Base-by-base conservation (phyloP, 1,140 invertebrate species). In the Samia ricini region DNA sequence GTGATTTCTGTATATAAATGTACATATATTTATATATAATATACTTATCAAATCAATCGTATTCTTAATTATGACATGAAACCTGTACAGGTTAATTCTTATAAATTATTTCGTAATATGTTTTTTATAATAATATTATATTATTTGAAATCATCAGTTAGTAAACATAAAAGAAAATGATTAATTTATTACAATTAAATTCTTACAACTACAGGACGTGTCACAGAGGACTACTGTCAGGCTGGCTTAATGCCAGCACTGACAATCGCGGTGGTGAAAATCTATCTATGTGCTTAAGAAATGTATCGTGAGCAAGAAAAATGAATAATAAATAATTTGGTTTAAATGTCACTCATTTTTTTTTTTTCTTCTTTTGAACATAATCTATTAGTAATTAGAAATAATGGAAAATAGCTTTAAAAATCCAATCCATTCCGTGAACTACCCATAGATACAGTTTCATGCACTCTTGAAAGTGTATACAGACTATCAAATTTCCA, bases 241-340 rank as follows among this genome's bases (percentile, higher is more conserved):
- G 18, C 61, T 74, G 71, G 71, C 71, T 23, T 4, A 5, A 4
- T 15, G 71, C 71, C 71, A 74, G 56, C 50, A 21, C 54, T 63
- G 71, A 70, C 69, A 67, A 62, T 66, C 64, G 71, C 68, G 63
- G 60, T 66, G 65, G 68, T 73, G 71, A 73, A 73, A 73, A 71
- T 68, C 67, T 73, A 66, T 73, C 22, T 70, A 68, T 64, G 68
- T 68, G 56, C 56, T 57, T 20, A 61, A 66, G 64, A 66, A 63
- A 61, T 62, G 68, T 73, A 73, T 58, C 21, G 68, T 60, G 24
- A 7, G 59, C 65, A 67, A 21, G 62, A 63, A 50, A n/a, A 61
- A 57, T 8, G 20, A 10, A 19, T 15, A 50, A 50, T 4, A 19
- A 15, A 15, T 48, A 1, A 15, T 48, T 6, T 36, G 6, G 33